These are phyloP conservation scores for Muscidifurax raptorellus DNA, from an alignment of 1,140 invertebrate genomes.

Conservation along the genomic window DNA sequence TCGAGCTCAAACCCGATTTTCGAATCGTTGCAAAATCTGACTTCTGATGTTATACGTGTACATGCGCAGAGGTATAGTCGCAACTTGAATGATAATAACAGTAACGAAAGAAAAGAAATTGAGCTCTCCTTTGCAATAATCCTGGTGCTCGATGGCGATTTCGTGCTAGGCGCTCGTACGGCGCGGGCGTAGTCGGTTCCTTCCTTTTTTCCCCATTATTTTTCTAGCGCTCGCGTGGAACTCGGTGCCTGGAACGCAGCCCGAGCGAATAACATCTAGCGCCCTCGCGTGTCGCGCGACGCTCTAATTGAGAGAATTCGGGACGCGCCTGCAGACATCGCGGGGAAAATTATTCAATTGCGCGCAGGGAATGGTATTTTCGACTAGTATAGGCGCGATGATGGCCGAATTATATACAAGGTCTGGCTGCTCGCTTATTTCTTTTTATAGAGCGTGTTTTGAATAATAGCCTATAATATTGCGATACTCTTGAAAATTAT, in stretches of 20 bases:
- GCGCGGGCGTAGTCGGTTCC: not conserved
- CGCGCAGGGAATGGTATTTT: not conserved
- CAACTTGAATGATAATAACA: too few species aligned
- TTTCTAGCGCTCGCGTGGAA: not conserved
- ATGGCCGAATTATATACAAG: not conserved
- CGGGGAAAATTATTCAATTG: constrained; percentile 19
- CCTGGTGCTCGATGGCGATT: not conserved
- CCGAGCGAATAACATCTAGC: not conserved
- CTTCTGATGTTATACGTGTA: too few species aligned
- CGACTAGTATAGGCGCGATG: not conserved
- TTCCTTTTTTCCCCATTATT: not conserved
- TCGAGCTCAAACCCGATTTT: not conserved
- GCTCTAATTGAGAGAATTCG: constrained; percentile 21
- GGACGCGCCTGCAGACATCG: not conserved
- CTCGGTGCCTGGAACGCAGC: constrained; percentile 8
- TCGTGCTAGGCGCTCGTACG: constrained; percentile 6
- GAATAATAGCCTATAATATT: too few species aligned
- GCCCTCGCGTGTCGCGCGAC: not conserved
- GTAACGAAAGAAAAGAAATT: not conserved
- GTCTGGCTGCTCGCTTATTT: not conserved
- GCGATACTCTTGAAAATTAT: too few species aligned
- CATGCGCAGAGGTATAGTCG: too few species aligned
- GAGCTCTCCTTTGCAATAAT: not conserved
- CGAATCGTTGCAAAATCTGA: not conserved
- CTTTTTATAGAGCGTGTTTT: not conserved